A percentile compares a stretch with the other conserved stretches of the same genome.
Conservation (phyloP, 1,140 invertebrate species). For the Drosophila kepulauana region DNA sequence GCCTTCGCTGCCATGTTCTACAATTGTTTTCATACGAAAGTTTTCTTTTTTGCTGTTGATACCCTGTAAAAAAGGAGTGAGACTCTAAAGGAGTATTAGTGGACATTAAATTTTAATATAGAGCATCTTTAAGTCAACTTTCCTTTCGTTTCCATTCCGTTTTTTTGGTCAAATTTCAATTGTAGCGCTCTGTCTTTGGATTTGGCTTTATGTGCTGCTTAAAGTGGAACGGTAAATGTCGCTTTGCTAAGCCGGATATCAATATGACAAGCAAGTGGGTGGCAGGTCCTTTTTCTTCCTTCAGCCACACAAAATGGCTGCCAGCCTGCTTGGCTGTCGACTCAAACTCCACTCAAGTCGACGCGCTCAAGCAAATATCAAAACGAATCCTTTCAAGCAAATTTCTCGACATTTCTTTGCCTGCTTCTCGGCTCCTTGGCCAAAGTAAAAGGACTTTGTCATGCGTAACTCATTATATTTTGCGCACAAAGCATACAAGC, state of each 20-base stretch:
- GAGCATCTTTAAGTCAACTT: background rate
- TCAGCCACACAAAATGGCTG: slow-evolving; percentile 56
- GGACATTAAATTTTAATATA: background rate
- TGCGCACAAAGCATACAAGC: slow-evolving; percentile 65
- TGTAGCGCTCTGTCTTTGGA: slow-evolving; percentile 6
- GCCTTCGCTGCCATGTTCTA: slow-evolving; percentile 60
- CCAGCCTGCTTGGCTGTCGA: slow-evolving; percentile 37
- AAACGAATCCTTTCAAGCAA: slow-evolving; percentile 72
- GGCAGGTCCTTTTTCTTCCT: slow-evolving; percentile 3
- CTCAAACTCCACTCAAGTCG: slow-evolving; percentile 26
- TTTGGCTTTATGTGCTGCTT: slow-evolving; percentile 13
- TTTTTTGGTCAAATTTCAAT: slow-evolving; percentile 26
- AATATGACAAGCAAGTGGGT: slow-evolving; percentile 42
- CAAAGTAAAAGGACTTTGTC: slow-evolving; percentile 79
- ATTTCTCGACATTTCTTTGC: slow-evolving; percentile 25
- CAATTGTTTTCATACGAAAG: slow-evolving; percentile 58
- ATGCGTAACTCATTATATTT: slow-evolving; percentile 85
- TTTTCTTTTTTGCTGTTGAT: slow-evolving; percentile 23
- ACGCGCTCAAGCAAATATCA: slow-evolving; percentile 73
- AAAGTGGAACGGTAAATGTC: slow-evolving; percentile 36
- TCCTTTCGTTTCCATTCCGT: background rate
- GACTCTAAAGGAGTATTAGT: background rate
- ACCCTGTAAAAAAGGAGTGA: background rate
- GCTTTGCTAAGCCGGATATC: slow-evolving; percentile 45
- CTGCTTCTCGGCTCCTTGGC: slow-evolving; percentile 14